Evolutionary conservation across 2,888 invertebrate genomes (phyloP), one percentile per base, ranked within the genome.

Genomic region (Clistopyga incitator): DNA sequence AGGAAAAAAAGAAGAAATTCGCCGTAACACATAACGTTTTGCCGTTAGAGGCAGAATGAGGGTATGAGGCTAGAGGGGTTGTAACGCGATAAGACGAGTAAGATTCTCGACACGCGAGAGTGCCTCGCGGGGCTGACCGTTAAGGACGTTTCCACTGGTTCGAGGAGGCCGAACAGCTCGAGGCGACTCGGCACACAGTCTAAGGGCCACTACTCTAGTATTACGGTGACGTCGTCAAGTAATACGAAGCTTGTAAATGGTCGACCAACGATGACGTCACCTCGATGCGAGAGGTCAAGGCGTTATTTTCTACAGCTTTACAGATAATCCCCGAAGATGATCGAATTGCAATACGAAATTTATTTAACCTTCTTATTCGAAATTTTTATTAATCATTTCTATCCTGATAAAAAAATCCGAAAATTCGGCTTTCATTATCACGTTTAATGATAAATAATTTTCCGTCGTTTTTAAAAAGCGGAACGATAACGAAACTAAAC

Each of bases 91-190:
- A 87, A 84, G 85, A 70, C 64, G 78, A 85, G 76, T 81, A 67
- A 81, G 87, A 86, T 82, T 83, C 71, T 56, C 74, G 75, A 78
- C 90, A 90, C 90, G 90, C 90, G 85, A 90, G 65, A 82, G 64
- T 71, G 80, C 76, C 67, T 81, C 78, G 78, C 77, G 71, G 83
- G 78, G 75, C 72, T 80, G 76, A 64, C 85, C 85, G 85, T 88
- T 87, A 85, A 82, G 87, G 86, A 74, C 84, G 81, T 86, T 89
- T 88, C 82, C 83, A 87, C 83, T 83, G 29, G 65, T 76, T 64
- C 61, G 65, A 74, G 64, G 76, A 78, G 77, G 72, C 54, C 34
- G 65, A 59, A 42, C 72, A 50, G 72, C 79, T 34, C 38, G 34
- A 38, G 72, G 75, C 79, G 78, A 81, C 79, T 76, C 74, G 45